Evolutionary conservation across 2,888 invertebrate genomes (phyloP).

Genomic region (Campoletis raptor): DNA sequence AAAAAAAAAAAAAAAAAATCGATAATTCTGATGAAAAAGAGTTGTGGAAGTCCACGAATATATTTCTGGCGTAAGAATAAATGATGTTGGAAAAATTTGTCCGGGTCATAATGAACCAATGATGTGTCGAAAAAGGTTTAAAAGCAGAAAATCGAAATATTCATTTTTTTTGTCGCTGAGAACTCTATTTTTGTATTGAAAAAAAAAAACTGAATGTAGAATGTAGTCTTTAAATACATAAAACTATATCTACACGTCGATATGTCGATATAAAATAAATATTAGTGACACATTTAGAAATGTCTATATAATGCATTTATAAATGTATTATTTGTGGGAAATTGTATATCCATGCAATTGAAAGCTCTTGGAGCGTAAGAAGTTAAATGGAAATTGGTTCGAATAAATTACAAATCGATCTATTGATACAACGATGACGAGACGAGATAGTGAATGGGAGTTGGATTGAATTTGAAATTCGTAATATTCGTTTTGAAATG

Average conservation of each 20-base stretch:
- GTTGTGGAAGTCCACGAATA: too few species aligned
- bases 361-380: constrained; percentile 28
- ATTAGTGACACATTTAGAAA: not conserved
- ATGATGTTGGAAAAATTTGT: too few species aligned
- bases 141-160: not conserved
- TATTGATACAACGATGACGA: constrained; percentile 9
- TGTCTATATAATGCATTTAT: not conserved
- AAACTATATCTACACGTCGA: not conserved
- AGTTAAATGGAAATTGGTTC: constrained; percentile 41
- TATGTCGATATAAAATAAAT: not conserved
- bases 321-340: constrained; percentile 10
- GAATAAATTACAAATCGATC: constrained; percentile 32
- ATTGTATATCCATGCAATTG: constrained; percentile 35
- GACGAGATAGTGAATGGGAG: not conserved
- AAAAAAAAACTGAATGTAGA: not conserved
- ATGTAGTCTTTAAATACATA: not conserved
- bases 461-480: not conserved
- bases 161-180: not conserved
- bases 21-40: too few species aligned
- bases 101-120: too few species aligned
- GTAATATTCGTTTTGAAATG: not conserved
- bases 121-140: too few species aligned
- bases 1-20: too few species aligned
- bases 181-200: not conserved
- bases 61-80: too few species aligned